phyloP scores from a whole-genome alignment of 2,797 vertebrate genomes.

The Bradypodion pumilum region DNA sequence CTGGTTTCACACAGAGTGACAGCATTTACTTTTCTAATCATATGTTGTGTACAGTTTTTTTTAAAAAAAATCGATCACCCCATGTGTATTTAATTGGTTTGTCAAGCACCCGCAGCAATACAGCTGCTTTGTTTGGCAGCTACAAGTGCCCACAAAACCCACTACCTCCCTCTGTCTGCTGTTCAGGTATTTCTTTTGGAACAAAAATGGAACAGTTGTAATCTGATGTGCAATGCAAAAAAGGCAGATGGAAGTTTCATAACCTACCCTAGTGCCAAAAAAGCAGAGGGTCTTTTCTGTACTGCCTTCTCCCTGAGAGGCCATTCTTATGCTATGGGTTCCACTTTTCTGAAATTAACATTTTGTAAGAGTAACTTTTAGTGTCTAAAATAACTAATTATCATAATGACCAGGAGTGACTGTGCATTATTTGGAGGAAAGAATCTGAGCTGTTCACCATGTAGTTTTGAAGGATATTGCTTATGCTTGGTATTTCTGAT shows the following conservation, averaged over 20 bases:
- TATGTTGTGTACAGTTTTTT: constrained; percentile 53
- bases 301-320: neutral
- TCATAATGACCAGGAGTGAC: neutral
- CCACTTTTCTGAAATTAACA: neutral
- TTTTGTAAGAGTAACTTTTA: constrained; percentile 18
- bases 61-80: constrained; percentile 45
- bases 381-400: constrained; percentile 21
- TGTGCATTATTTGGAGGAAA: neutral
- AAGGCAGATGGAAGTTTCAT: constrained; percentile 49
- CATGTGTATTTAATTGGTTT: constrained; percentile 70
- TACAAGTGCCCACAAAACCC: constrained; percentile 56
- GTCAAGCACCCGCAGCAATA: constrained; percentile 62
- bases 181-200: constrained; percentile 66
- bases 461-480: neutral
- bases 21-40: constrained; percentile 58
- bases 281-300: neutral
- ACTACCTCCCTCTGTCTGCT: constrained; percentile 53
- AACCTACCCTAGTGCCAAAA: constrained; percentile 45
- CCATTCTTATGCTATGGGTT: neutral
- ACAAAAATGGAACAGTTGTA: constrained; percentile 57
- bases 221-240: constrained; percentile 52
- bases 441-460: neutral
- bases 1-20: constrained; percentile 57
- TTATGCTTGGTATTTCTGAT: neutral
- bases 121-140: constrained; percentile 69